Base-by-base conservation (phyloP, 2,888 invertebrate genomes). In the Zygaena filipendulae region DNA sequence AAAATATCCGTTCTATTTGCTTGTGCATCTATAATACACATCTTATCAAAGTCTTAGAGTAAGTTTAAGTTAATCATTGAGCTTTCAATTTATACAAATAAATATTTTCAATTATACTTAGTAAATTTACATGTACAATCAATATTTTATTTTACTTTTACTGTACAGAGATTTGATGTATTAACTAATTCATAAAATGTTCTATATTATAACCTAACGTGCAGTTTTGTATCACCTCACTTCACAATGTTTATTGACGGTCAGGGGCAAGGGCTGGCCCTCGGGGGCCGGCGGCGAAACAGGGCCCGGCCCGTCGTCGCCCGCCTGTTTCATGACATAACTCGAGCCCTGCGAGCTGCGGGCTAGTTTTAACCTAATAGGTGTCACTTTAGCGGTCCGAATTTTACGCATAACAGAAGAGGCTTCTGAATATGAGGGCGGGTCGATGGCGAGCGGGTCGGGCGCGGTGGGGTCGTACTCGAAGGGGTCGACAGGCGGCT, bases 321-420 rank as follows among this genome's bases (percentile, higher is more conserved):
- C 56, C 11, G 63, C 42, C 34, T 60, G 67, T 51, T 82, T 82
- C 84, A 84, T 85, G 43, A 85, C 82, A 56, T 85, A 85, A 14
- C 83, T 84, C 21, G 85, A 88, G 39, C 93, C 93, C 52, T 90
- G 88, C 36, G 90, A 87, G 49, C 88, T 90, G 40, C 92, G 85
- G 26, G 92, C 86, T 42, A 94, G 62, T 83, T 94, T 94, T 75
- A 94, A 84, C 42, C 91, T 86, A 42, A 94, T 90, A 8, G 92
- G 92, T 18, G 88, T 87, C 45, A 87, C 84, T 72, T 88, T 87
- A 32, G 83, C 84, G 37, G 85, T 82, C 49, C 86, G 83, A 40
- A 85, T 80, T 53, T 84, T 83, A 31, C 83, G 81, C 51, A 83
- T 43, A 46, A 77, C 55, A 49, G 75, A 52, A 27, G 67, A 39